phyloP scores from a whole-genome alignment of 2,797 vertebrate species.

The Tachyglossus aculeatus region DNA sequence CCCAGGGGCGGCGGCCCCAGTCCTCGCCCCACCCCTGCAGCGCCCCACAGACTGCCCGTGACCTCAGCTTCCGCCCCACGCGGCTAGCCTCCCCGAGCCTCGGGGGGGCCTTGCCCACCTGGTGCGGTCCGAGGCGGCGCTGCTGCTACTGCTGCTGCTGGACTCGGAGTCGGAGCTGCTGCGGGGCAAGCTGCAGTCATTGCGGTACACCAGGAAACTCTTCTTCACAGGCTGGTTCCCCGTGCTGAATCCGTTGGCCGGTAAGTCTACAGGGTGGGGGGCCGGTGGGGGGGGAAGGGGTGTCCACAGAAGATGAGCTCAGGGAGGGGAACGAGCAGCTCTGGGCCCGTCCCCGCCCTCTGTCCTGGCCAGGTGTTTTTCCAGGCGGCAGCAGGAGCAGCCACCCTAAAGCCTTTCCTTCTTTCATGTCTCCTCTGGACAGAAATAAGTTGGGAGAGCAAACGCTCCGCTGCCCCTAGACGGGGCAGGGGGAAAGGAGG shows the following conservation, averaged over 20 bases:
- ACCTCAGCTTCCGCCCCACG: accelerated
- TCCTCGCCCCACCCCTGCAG: accelerated
- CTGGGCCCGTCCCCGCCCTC: constrained; percentile 6
- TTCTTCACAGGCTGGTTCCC: constrained; percentile 94
- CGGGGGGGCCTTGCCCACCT: constrained; percentile 77
- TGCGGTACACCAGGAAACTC: constrained; percentile 97
- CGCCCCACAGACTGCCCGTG: background rate
- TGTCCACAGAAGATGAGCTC: constrained; percentile 27
- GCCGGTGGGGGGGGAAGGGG: constrained; percentile 21
- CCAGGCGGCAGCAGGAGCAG: constrained; percentile 10
- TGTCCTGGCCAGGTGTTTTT: background rate
- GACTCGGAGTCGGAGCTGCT: constrained; percentile 98
- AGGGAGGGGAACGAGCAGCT: constrained; percentile 7
- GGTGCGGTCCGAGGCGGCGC: constrained; percentile 94
- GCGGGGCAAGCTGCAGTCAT: constrained; percentile 91
- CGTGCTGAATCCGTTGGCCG: constrained; percentile 92
- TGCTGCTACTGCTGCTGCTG: constrained; percentile 97
- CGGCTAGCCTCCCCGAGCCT: accelerated
- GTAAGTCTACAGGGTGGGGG: constrained; percentile 82
- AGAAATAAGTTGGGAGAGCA: too few relatives aligned
- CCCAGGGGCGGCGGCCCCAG: too few relatives aligned
- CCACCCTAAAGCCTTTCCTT: too few relatives aligned
- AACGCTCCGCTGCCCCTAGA: too few relatives aligned
- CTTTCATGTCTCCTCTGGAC: too few relatives aligned
- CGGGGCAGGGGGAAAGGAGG: too few relatives aligned